Conservation (phyloP, 2,888 invertebrate species). For the Meiosimyza decipiens region DNA sequence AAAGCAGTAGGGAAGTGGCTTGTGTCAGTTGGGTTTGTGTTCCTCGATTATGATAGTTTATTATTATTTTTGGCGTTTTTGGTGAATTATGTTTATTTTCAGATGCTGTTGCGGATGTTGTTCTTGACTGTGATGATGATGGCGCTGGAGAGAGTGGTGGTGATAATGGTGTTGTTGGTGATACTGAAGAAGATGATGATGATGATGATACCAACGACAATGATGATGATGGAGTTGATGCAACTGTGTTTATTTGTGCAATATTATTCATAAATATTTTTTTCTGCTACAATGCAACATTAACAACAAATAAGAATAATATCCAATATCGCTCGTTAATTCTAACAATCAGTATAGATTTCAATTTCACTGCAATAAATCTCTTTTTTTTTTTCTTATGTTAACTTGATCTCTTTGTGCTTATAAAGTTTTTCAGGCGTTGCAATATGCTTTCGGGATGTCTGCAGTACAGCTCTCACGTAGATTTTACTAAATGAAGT, state of each 20-base stretch:
- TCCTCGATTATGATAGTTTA: slow-evolving; percentile 44
- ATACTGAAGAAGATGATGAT: slow-evolving; percentile 41
- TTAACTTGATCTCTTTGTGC: too few relatives aligned
- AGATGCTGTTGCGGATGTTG: slow-evolving; percentile 31
- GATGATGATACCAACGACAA: slow-evolving; percentile 42
- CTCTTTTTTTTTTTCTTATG: too few relatives aligned
- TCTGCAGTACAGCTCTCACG: too few relatives aligned
- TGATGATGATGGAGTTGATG: slow-evolving; percentile 47
- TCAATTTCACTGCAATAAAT: too few relatives aligned
- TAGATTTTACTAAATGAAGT: too few relatives aligned
- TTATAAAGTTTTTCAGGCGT: too few relatives aligned
- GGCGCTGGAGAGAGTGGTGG: slow-evolving; percentile 20
- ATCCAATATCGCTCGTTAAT: slow-evolving; percentile 22
- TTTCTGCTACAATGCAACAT: slow-evolving; percentile 37
- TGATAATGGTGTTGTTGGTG: slow-evolving; percentile 32
- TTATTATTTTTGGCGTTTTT: slow-evolving; percentile 18
- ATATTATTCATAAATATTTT: slow-evolving; percentile 57
- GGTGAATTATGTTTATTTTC: slow-evolving; percentile 29
- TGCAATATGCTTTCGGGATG: too few relatives aligned
- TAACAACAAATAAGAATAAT: slow-evolving; percentile 28
- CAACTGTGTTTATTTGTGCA: slow-evolving; percentile 49
- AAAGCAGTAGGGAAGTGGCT: slow-evolving; percentile 53
- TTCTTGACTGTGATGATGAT: slow-evolving; percentile 23
- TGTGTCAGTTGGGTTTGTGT: slow-evolving; percentile 51
- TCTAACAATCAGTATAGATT: too few relatives aligned